Conservation (phyloP, 1,140 invertebrate species). For the Platyscapa corneri region DNA sequence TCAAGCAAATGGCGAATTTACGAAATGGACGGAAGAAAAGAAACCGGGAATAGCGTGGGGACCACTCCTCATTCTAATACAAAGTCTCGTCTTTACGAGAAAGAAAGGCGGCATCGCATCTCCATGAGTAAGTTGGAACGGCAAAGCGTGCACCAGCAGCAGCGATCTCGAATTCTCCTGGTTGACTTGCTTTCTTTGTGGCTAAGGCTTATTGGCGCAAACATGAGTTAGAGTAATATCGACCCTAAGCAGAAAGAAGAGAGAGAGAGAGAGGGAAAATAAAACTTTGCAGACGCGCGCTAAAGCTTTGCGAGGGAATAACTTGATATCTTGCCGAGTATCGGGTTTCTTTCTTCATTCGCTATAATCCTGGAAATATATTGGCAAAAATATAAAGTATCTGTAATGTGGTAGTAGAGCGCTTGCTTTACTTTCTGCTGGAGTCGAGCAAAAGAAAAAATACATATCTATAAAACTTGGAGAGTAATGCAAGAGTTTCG, state of each 20-base stretch:
- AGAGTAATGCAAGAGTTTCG: slow-evolving; percentile 10
- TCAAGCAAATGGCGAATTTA: slow-evolving; percentile 36
- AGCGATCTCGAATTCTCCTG: slow-evolving; percentile 40
- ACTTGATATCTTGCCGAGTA: slow-evolving; percentile 61
- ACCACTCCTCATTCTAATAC: slow-evolving; percentile 51
- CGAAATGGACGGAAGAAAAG: slow-evolving; percentile 42
- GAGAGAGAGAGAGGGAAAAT: slow-evolving; percentile 55
- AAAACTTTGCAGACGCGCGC: slow-evolving; percentile 62
- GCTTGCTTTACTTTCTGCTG: slow-evolving; percentile 28
- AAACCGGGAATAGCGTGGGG: slow-evolving; percentile 43
- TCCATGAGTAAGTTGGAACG: slow-evolving; percentile 42
- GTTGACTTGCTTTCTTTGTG: slow-evolving; percentile 46
- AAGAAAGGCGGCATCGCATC: slow-evolving; percentile 47
- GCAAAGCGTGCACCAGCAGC: slow-evolving; percentile 14
- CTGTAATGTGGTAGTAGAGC: slow-evolving; percentile 25
- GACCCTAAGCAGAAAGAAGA: slow-evolving; percentile 22
- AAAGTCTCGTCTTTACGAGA: slow-evolving; percentile 52
- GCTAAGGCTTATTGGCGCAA: slow-evolving; percentile 62
- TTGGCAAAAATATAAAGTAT: slow-evolving; percentile 48
- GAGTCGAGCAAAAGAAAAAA: slow-evolving; percentile 11
- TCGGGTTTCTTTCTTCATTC: slow-evolving; percentile 51
- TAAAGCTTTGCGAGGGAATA: slow-evolving; percentile 55
- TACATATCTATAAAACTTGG: slow-evolving; percentile 21
- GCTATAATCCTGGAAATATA: slow-evolving; percentile 42
- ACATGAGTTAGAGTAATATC: slow-evolving; percentile 68